phyloP scores from a whole-genome alignment of 1,140 invertebrate genomes.

The Drosophila arizonae region DNA sequence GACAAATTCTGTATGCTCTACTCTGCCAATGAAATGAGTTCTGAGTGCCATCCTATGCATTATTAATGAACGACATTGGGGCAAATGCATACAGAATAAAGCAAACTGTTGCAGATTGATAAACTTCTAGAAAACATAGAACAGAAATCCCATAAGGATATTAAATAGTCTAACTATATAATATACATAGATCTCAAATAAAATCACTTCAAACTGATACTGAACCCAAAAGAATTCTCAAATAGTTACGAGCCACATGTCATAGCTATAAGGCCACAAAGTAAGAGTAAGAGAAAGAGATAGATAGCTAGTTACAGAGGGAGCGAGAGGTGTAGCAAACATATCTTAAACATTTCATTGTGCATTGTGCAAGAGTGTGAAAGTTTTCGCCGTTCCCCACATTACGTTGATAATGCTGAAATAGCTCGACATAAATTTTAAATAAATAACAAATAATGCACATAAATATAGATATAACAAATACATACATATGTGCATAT shows the following conservation, averaged over 20 bases:
- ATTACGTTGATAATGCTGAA: slow-evolving; percentile 1
- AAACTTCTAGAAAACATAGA: too few species aligned
- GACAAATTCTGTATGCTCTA: slow-evolving; percentile 35
- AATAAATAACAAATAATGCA: slow-evolving; percentile 14
- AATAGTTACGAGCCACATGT: too few species aligned
- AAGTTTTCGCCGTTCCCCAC: slow-evolving; percentile 45
- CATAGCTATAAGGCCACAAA: too few species aligned
- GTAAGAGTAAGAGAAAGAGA: background rate
- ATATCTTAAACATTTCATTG: slow-evolving; percentile 30
- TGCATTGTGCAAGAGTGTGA: slow-evolving; percentile 60
- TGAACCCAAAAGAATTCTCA: too few species aligned
- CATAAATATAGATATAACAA: slow-evolving; percentile 25
- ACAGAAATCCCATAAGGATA: too few species aligned
- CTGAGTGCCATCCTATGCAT: background rate
- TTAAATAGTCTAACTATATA: too few species aligned
- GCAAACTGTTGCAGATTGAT: background rate
- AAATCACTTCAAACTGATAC: too few species aligned
- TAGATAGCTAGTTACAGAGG: background rate
- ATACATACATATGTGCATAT: background rate
- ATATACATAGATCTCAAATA: too few species aligned
- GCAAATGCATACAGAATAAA: too few species aligned
- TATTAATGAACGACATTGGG: background rate
- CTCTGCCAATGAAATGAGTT: background rate
- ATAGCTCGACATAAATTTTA: slow-evolving; percentile 14
- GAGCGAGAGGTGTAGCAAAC: background rate